These are phyloP conservation scores for Drosophila stalkeri DNA, from an alignment of 2,888 invertebrate genomes.

Conservation along the genomic window DNA sequence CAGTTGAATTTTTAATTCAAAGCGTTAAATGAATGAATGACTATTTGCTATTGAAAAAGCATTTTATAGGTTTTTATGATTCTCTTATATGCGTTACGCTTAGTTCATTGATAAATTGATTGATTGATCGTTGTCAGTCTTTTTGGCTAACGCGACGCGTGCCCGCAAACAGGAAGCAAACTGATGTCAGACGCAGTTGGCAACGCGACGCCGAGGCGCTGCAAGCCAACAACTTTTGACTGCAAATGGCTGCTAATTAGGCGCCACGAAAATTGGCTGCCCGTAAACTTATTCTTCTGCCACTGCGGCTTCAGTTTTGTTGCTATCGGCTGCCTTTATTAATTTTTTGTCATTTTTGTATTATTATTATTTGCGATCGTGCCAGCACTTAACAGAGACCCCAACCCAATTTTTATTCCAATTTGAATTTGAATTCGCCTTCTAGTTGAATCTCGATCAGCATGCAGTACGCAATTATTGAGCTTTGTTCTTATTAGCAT, in stretches of 20 bases:
- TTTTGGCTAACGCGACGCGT: conserved; percentile 27
- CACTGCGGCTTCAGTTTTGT: neutral
- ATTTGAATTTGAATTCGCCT: conserved; percentile 14
- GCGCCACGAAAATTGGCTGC: conserved; percentile 20
- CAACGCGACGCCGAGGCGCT: conserved; percentile 13
- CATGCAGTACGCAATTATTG: conserved; percentile 52
- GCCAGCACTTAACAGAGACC: conserved; percentile 13
- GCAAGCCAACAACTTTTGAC: conserved; percentile 11
- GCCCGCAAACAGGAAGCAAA: conserved; percentile 39
- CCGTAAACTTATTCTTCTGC: conserved; percentile 3
- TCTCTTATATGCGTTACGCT: neutral
- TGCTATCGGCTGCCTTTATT: conserved; percentile 14
- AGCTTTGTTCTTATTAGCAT: conserved; percentile 66
- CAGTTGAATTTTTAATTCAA: neutral
- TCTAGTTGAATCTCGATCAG: conserved; percentile 45
- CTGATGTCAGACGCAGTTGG: conserved; percentile 28
- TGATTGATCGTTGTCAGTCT: conserved; percentile 3
- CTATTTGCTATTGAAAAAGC: neutral
- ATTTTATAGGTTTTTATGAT: neutral
- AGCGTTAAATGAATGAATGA: neutral
- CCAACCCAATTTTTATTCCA: conserved; percentile 11
- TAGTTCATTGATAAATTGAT: conserved; percentile 10
- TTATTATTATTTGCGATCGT: conserved; percentile 17
- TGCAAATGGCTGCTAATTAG: conserved; percentile 40
- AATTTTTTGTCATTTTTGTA: neutral